A percentile compares a stretch with the other conserved stretches of the same genome.
phyloP scores from a whole-genome alignment of 2,797 vertebrate species.

The Enteromius argenteus region DNA sequence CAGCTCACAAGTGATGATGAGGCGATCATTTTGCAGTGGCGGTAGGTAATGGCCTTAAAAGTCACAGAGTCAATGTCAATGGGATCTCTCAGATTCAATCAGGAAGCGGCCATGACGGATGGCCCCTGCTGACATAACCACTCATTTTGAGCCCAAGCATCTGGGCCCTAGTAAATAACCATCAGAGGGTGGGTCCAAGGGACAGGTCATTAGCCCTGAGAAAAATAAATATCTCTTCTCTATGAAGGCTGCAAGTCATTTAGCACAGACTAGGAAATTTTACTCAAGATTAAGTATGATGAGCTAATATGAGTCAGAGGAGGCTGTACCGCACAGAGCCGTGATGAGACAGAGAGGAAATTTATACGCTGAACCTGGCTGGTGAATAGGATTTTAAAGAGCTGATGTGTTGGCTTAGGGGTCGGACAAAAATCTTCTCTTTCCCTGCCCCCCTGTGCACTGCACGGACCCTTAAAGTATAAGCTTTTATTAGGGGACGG shows the following conservation, averaged over 20 bases:
- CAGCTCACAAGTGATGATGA: constrained; percentile 90
- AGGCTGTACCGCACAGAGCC: constrained; percentile 83
- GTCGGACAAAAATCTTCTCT: constrained; percentile 35
- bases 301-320: constrained; percentile 97
- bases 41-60: constrained; percentile 99
- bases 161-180: constrained; percentile 99
- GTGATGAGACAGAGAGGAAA: constrained; percentile 88
- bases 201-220: constrained; percentile 99
- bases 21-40: constrained; percentile 85
- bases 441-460: constrained; percentile 27
- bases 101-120: constrained; percentile 92
- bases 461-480: background rate
- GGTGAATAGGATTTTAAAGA: constrained; percentile 88
- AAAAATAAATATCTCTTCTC: constrained; percentile 99
- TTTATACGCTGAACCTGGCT: constrained; percentile 89
- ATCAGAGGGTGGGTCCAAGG: constrained; percentile 98
- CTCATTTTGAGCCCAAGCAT: constrained; percentile 99
- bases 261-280: constrained; percentile 99
- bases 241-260: constrained; percentile 98
- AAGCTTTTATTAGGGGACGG: background rate
- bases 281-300: constrained; percentile 99
- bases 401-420: constrained; percentile 71
- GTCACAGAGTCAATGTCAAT: constrained; percentile 99
- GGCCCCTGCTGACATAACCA: constrained; percentile 98
- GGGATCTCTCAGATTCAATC: constrained; percentile 98